These are phyloP conservation scores for Manacus vitellinus DNA, from an alignment of 2,113 vertebrate species.

Conservation along the genomic window DNA sequence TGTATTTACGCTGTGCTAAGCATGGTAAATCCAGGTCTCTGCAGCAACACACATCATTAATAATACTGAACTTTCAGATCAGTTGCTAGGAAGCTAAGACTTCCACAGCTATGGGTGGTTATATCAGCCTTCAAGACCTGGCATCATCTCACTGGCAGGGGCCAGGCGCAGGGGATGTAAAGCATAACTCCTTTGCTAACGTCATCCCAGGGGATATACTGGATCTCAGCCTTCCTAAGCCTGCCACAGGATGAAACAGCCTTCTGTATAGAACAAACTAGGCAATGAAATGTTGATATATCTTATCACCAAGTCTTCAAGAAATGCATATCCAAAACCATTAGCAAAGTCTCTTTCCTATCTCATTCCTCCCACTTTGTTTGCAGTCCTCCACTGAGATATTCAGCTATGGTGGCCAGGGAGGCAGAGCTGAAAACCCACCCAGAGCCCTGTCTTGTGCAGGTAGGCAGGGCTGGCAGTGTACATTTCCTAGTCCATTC, in stretches of 20 bases:
- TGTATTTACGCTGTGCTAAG: background rate
- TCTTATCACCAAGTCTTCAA: background rate
- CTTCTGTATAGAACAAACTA: background rate
- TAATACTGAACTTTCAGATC: background rate
- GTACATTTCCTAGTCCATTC: background rate
- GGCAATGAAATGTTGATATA: background rate
- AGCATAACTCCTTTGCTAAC: background rate
- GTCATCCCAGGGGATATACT: background rate
- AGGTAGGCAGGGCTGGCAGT: background rate
- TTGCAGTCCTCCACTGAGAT: background rate
- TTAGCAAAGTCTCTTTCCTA: background rate
- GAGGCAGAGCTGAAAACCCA: background rate
- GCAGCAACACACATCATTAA: background rate
- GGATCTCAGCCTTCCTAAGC: background rate
- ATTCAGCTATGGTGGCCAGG: background rate
- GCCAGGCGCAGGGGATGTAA: background rate
- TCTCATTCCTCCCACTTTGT: background rate
- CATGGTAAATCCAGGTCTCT: background rate
- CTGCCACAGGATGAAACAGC: background rate
- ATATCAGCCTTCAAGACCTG: background rate
- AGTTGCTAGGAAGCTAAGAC: background rate
- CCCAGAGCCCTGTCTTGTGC: background rate
- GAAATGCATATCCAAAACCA: background rate
- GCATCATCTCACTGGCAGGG: background rate
- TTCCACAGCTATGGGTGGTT: background rate